These are phyloP conservation scores for Pyrrhia umbra DNA, from an alignment of 2,888 invertebrate genomes.

Conservation along the genomic window DNA sequence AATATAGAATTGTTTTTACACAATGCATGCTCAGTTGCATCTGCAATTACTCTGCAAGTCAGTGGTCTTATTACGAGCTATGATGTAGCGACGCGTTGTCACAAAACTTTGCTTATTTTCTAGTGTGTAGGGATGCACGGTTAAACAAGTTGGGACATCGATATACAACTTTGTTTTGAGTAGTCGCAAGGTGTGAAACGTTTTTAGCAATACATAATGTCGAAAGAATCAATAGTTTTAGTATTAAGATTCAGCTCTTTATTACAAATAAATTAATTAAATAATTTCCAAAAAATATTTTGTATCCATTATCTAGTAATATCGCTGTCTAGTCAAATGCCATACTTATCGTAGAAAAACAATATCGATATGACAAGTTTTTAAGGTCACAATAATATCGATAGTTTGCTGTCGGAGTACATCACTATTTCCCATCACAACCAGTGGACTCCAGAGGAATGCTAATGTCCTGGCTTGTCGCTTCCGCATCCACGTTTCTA, in stretches of 20 bases:
- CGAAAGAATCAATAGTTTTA: too few species aligned
- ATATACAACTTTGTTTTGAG: background rate
- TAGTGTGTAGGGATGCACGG: conserved; percentile 17
- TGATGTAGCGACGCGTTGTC: conserved; percentile 56
- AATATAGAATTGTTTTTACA: background rate
- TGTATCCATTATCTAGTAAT: too few species aligned
- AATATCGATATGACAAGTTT: background rate
- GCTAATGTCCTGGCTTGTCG: conserved; percentile 58
- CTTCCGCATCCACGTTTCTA: conserved; percentile 35
- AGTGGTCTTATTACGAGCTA: conserved; percentile 62
- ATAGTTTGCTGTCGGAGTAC: background rate
- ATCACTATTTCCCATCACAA: conserved; percentile 46
- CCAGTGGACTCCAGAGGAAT: conserved; percentile 63
- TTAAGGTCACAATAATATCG: conserved; percentile 20
- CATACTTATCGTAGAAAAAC: background rate
- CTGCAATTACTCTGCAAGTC: conserved; percentile 43
- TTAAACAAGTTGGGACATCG: conserved; percentile 4
- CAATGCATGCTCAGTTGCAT: conserved; percentile 2
- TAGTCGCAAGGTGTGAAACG: background rate
- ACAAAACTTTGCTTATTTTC: conserved; percentile 71
- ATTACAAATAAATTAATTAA: too few species aligned
- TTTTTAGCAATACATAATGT: too few species aligned
- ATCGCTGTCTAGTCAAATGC: too few species aligned
- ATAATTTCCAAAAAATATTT: too few species aligned
- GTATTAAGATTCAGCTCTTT: too few species aligned